Conservation (phyloP, 2,888 invertebrate species). For the Teleogryllus oceanicus region DNA sequence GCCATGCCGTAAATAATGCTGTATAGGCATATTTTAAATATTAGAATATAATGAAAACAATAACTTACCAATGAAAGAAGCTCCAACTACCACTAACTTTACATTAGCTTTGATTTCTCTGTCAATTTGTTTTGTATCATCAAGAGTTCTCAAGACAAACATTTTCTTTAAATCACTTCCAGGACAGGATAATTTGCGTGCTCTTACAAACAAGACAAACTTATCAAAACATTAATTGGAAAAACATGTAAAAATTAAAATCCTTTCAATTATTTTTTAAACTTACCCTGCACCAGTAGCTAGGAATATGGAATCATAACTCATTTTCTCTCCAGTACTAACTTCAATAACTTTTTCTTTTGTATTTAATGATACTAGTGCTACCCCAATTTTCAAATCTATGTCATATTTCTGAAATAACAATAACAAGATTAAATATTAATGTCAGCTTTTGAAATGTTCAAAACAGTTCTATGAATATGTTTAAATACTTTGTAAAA, state of each 20-base stretch:
- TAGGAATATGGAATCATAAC: not conserved
- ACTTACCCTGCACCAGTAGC: not conserved
- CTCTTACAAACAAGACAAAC: conserved; percentile 46
- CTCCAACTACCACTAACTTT: conserved; percentile 80
- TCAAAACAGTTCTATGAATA: too few species aligned
- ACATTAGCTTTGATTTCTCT: conserved; percentile 60
- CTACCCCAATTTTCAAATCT: not conserved
- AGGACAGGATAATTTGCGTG: conserved; percentile 63
- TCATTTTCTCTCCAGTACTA: conserved; percentile 27
- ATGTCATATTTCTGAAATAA: not conserved
- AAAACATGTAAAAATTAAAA: not conserved
- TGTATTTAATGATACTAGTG: not conserved
- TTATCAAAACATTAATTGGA: not conserved
- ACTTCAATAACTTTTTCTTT: not conserved
- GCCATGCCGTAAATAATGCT: too few species aligned
- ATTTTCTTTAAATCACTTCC: conserved; percentile 71
- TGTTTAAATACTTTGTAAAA: conserved; percentile 60
- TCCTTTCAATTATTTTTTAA: not conserved
- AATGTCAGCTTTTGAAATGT: not conserved
- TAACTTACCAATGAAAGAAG: conserved; percentile 76
- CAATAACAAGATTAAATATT: not conserved
- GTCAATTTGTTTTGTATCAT: conserved; percentile 66
- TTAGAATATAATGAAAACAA: not conserved
- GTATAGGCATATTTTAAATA: too few species aligned
- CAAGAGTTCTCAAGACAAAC: conserved; percentile 67